These are phyloP conservation scores for Heliconius ismenius DNA, from an alignment of 2,888 invertebrate species.

Conservation along the genomic window DNA sequence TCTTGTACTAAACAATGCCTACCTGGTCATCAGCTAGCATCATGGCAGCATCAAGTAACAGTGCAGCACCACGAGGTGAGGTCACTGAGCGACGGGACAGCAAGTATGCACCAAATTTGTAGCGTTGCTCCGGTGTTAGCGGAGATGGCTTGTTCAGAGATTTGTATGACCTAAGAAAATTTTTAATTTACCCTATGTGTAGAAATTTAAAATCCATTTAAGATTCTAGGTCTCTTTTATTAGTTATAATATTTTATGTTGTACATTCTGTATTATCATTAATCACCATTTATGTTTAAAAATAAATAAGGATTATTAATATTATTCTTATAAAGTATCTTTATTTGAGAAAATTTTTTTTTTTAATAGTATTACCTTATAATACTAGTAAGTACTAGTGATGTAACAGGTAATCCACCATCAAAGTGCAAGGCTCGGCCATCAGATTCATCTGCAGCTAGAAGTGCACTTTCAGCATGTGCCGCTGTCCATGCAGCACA, in stretches of 20 bases:
- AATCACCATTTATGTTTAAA: not conserved
- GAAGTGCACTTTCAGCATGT: constrained; percentile 94
- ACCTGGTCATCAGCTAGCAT: constrained; percentile 86
- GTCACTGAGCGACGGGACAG: constrained; percentile 94
- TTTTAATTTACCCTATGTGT: not conserved
- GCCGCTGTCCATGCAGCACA: constrained; percentile 84
- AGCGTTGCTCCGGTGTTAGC: constrained; percentile 88
- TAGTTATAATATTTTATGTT: too few species aligned
- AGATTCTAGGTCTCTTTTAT: not conserved
- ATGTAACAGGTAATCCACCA: constrained; percentile 91
- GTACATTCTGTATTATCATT: not conserved
- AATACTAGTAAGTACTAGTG: constrained; percentile 82
- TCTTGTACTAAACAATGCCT: not conserved
- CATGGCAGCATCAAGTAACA: constrained; percentile 89
- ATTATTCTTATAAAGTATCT: not conserved
- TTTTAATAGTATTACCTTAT: constrained; percentile 58
- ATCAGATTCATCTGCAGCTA: constrained; percentile 97
- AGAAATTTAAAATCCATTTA: not conserved
- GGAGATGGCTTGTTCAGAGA: constrained; percentile 74
- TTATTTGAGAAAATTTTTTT: not conserved
- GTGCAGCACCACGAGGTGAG: constrained; percentile 90
- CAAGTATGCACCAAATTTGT: constrained; percentile 95
- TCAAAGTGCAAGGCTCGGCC: constrained; percentile 94
- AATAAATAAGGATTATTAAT: not conserved
- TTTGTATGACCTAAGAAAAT: constrained; percentile 61